Percentiles rank a stretch among this genome's conserved stretches.
Conservation (phyloP, 2,888 invertebrate species). For the Amblyteles armatorius region DNA sequence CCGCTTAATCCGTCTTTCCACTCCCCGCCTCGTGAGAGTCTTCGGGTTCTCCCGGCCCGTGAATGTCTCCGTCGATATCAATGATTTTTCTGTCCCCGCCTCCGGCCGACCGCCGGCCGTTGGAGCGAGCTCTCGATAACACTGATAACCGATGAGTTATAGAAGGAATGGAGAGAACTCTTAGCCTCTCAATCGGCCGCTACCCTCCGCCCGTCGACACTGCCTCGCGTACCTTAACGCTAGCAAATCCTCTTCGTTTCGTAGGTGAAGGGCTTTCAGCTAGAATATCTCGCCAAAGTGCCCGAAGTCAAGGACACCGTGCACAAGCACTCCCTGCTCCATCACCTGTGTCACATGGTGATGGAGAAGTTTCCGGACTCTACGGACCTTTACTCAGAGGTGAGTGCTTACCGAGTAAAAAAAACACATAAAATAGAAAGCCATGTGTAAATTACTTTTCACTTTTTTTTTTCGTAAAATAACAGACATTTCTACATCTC, state of each 20-base stretch:
- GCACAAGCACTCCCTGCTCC: constrained; percentile 98
- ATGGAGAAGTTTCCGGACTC: constrained; percentile 98
- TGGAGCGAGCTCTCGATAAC: constrained; percentile 9
- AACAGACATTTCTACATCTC: not conserved
- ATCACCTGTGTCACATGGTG: constrained; percentile 98
- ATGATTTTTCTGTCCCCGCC: not conserved
- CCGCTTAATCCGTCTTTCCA: constrained; percentile 74
- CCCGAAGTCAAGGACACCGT: constrained; percentile 99
- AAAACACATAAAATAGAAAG: constrained; percentile 6
- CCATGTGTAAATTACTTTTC: too few species aligned
- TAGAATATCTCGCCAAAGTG: constrained; percentile 98
- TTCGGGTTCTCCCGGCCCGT: not conserved
- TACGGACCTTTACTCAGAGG: constrained; percentile 98
- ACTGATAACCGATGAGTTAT: constrained; percentile 2
- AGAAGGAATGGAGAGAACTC: not conserved
- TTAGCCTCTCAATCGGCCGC: constrained; percentile 4
- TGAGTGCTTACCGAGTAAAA: constrained; percentile 82
- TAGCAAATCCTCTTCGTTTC: constrained; percentile 62
- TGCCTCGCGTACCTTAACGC: constrained; percentile 22
- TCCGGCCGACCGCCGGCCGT: constrained; percentile 4
- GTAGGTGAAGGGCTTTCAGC: constrained; percentile 97
- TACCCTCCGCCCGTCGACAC: constrained; percentile 2
- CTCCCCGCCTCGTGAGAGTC: not conserved
- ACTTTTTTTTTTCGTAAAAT: too few species aligned
- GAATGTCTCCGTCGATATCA: constrained; percentile 20